phyloP scores from a whole-genome alignment of 2,888 invertebrate genomes.

The Sarcophaga caerulescens region DNA sequence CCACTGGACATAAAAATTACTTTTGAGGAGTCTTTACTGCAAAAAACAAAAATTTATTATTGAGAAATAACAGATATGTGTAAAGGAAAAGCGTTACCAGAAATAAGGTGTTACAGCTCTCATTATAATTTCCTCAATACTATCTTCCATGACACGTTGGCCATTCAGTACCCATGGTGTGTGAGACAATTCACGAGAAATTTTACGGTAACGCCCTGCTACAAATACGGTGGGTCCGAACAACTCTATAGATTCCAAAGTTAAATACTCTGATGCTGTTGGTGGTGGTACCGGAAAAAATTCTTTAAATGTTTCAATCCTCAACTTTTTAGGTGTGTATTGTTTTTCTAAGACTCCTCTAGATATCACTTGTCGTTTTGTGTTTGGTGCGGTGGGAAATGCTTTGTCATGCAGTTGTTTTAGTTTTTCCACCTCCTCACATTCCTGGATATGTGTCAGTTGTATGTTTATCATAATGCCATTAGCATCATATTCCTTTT shows the following conservation, averaged over 20 bases:
- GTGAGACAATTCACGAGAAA: conserved; percentile 92
- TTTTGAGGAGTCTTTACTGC: conserved; percentile 73
- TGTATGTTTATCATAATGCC: conserved; percentile 82
- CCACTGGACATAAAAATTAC: conserved; percentile 95
- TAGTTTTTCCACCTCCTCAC: conserved; percentile 83
- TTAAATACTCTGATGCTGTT: conserved; percentile 76
- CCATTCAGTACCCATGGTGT: conserved; percentile 96
- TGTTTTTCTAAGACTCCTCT: conserved; percentile 85
- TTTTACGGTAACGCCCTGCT: conserved; percentile 89
- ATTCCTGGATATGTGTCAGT: conserved; percentile 82
- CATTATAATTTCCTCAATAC: conserved; percentile 94
- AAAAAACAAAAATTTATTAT: conserved; percentile 36
- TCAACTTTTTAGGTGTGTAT: conserved; percentile 82
- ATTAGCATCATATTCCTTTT: conserved; percentile 83
- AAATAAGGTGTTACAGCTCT: conserved; percentile 84
- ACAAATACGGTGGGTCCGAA: conserved; percentile 79
- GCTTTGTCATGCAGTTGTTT: conserved; percentile 72
- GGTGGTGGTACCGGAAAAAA: conserved; percentile 83
- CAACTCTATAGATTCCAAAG: conserved; percentile 74
- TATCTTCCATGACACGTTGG: conserved; percentile 89
- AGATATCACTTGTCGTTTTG: conserved; percentile 83
- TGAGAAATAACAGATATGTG: conserved; percentile 21
- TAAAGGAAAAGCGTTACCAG: conserved; percentile 81
- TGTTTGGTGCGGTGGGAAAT: conserved; percentile 72
- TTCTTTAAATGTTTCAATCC: conserved; percentile 82